These are phyloP conservation scores for Ormia ochracea DNA, from an alignment of 2,888 invertebrate genomes.

Conservation along the genomic window DNA sequence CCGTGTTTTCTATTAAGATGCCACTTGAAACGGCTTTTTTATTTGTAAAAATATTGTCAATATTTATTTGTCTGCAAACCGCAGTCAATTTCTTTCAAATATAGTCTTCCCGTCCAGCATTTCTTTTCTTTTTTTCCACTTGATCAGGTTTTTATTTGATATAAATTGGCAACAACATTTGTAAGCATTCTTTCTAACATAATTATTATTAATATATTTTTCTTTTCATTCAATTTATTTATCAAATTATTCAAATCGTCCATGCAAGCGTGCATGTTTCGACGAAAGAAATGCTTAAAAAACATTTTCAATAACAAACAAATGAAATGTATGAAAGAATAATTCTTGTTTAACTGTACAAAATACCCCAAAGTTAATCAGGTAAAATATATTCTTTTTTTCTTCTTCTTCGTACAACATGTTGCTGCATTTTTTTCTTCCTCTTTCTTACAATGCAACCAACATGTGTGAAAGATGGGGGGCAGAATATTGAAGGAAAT, in stretches of 20 bases:
- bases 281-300: background rate
- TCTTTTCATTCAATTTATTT: constrained; percentile 18
- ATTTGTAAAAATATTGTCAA: too few species aligned
- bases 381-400: constrained; percentile 17
- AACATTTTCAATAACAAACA: too few species aligned
- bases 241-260: constrained; percentile 35
- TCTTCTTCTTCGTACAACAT: background rate
- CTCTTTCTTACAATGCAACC: background rate
- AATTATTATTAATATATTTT: constrained; percentile 6
- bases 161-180: constrained; percentile 22
- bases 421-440: constrained; percentile 7
- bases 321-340: background rate
- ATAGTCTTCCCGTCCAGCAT: background rate
- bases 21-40: too few species aligned
- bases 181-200: background rate
- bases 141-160: constrained; percentile 32
- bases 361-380: constrained; percentile 46
- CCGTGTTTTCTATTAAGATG: background rate
- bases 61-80: background rate
- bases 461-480: background rate
- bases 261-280: background rate
- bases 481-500: constrained; percentile 27
- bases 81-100: background rate
- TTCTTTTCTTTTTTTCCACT: background rate
- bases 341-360: constrained; percentile 30